These are phyloP conservation scores for Graphium colonna DNA, from an alignment of 2,888 invertebrate genomes.

Conservation along the genomic window DNA sequence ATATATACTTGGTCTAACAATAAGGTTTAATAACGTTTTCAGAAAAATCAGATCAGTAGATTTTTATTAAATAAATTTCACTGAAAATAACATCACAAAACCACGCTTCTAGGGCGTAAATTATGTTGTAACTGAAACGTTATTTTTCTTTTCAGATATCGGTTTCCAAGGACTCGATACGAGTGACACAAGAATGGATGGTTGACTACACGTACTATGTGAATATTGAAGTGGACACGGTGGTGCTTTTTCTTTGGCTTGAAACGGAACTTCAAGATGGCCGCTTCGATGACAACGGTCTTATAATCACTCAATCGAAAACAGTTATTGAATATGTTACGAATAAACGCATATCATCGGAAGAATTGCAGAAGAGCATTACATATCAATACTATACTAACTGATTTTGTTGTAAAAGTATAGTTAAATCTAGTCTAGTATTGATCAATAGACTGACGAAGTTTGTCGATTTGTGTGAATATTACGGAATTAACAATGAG, in stretches of 20 bases:
- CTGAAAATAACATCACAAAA: too few species aligned
- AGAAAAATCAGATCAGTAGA: too few species aligned
- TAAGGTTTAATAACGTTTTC: too few species aligned
- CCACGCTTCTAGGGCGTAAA: too few species aligned
- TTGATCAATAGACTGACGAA: background rate
- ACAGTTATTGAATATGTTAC: constrained; percentile 39
- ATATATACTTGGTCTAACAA: too few species aligned
- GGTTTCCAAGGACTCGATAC: constrained; percentile 34
- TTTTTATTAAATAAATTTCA: too few species aligned
- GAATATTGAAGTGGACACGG: constrained; percentile 59
- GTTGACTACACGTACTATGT: constrained; percentile 36
- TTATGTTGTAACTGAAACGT: too few species aligned
- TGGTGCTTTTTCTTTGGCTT: constrained; percentile 86
- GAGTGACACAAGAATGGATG: constrained; percentile 9
- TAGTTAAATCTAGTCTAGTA: background rate
- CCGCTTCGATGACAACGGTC: constrained; percentile 88
- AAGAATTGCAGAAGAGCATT: constrained; percentile 46
- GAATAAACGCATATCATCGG: constrained; percentile 34
- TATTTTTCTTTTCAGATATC: constrained; percentile 45
- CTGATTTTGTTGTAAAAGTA: constrained; percentile 27
- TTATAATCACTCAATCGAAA: constrained; percentile 66
- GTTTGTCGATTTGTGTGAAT: background rate
- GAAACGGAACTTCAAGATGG: constrained; percentile 79
- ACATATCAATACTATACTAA: constrained; percentile 56
- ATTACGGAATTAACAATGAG: too few species aligned